Conservation (phyloP, 2,113 vertebrate species). For the Petrocephalus zakoni region DNA sequence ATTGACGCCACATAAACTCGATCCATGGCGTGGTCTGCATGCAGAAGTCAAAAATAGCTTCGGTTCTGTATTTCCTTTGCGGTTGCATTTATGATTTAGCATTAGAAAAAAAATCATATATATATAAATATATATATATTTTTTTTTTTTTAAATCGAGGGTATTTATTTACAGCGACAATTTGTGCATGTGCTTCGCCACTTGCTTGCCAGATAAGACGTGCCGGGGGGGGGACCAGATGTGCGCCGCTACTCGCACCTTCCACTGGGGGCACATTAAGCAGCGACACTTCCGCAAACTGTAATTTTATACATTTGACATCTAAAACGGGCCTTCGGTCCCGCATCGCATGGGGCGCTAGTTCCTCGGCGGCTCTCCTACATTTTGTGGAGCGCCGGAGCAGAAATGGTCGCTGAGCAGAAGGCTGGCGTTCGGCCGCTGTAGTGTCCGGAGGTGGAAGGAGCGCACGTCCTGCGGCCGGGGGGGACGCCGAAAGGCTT, state of each 20-base stretch:
- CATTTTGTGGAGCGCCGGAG: slow-evolving; percentile 43
- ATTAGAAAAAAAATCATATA: no score
- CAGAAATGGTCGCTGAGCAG: slow-evolving; percentile 20
- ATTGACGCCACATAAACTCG: neutral
- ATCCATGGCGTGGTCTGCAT: neutral
- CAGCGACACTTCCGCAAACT: slow-evolving; percentile 40
- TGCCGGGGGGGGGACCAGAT: neutral
- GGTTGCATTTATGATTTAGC: neutral
- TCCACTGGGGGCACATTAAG: slow-evolving; percentile 28
- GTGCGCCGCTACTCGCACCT: slow-evolving; percentile 22
- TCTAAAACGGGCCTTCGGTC: slow-evolving; percentile 40
- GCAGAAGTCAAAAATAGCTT: neutral
- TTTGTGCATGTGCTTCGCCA: neutral
- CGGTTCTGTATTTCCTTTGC: neutral
- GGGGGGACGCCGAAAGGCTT: neutral
- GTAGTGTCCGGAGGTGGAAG: slow-evolving; percentile 7
- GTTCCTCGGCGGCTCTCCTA: slow-evolving; percentile 43
- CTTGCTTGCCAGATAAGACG: neutral
- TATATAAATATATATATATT: neutral
- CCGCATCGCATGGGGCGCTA: slow-evolving; percentile 48
- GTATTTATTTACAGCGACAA: neutral
- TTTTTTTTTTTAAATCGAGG: neutral
- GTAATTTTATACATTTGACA: slow-evolving; percentile 41
- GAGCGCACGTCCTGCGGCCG: neutral
- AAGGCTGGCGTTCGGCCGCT: slow-evolving; percentile 2